Base-by-base conservation (phyloP, 2,888 invertebrate genomes). In the Melanchra persicariae region DNA sequence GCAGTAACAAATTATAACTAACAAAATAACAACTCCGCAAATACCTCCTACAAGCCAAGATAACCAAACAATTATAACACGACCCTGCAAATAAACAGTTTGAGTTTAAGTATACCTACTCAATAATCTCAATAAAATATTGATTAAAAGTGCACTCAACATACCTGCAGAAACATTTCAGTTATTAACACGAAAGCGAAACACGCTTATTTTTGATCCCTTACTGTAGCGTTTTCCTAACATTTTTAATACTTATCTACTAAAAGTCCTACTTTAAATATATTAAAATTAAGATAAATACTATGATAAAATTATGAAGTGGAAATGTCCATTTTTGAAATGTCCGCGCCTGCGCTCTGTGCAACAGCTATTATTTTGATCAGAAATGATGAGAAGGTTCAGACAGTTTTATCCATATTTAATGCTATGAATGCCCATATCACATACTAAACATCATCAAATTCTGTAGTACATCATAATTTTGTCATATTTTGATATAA, bases 1-100 rank as follows among this genome's bases (percentile, higher is more conserved):
- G 92, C 97, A 97, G 92, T 97, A 96, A 93, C 97, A 97, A 87
- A 97, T 95, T 88, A 97, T 93, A 90, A 97, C 93, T 84, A 97
- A 96, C 90, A 97, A 96, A 91, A 97, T 95, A 87, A 97, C 92
- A 87, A 97, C 97, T 87, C 97, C 97, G 87, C 97, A 96, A 86
- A 97, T 95, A 78, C 97, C 97, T 75, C 97, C 97, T 82, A 95
- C 91, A 91, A 96, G 94, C 96, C 96, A 96, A 91, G 95, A 95
- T 90, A 96, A 94, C 95, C 96, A 96, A 94, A 96, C 91, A 92
- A 95, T 92, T 94, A 95, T 94, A 92, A 94, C 92, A 81, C 95
- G 95, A 92, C 95, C 93, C 95, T 95, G 93, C 61, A 93, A 94
- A 85, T 78, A 87, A 86, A 79, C 52, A 78, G 58, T 71, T 64